Evolutionary conservation across 2,113 vertebrate genomes (phyloP), one percentile per base, ranked within the genome.

Genomic region (Oenanthe oenanthe): DNA sequence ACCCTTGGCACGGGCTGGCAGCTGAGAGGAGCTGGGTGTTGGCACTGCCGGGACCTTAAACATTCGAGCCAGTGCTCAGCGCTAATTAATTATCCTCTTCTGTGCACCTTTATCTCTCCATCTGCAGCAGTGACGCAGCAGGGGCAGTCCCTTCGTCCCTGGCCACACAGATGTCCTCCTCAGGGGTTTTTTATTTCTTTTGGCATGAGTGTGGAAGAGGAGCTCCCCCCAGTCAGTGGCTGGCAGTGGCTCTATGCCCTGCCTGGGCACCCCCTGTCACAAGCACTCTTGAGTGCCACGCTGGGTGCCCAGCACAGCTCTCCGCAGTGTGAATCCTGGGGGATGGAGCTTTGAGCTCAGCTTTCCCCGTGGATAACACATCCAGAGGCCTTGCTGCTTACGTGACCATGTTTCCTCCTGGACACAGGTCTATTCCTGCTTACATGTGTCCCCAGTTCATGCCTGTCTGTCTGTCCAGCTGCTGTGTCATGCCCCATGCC

Each of bases 361-460:
- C 58, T 87, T 29, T 7, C 13, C 8, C 6, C 1, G 0, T 1
- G 2, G 32, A 16, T 66, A 40, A 42, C 34, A 50, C 4, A 2
- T 22, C 34, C 3, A 7, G 36, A 61, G 61, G 16, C n/a, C 57
- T 75, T 9, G 3, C 31, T 40, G 51, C 66, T 56, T 4, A 1
- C 63, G 7, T 5, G 5, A 20, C 26, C 8, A 1, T 2, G 0
- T 62, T 58, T 67, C 71, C 38, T 74, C 19, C 54, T 15, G 12
- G 12, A n/a, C 36, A 10, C 0, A 0, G 61, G 28, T 31, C 31
- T 42, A 19, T 34, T 40, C 18, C 72, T 1, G 4, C 25, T 89
- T 38, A 28, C 4, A 0, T 4, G 1, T 3, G 9, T 47, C 32
- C 47, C 56, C 0, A 3, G 40, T 62, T 81, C 4, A 0, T 40